Percentiles rank a stretch among this genome's conserved stretches.
These are phyloP conservation scores for Trissolcus japonicus DNA, from an alignment of 2,888 invertebrate genomes.

Conservation along the genomic window DNA sequence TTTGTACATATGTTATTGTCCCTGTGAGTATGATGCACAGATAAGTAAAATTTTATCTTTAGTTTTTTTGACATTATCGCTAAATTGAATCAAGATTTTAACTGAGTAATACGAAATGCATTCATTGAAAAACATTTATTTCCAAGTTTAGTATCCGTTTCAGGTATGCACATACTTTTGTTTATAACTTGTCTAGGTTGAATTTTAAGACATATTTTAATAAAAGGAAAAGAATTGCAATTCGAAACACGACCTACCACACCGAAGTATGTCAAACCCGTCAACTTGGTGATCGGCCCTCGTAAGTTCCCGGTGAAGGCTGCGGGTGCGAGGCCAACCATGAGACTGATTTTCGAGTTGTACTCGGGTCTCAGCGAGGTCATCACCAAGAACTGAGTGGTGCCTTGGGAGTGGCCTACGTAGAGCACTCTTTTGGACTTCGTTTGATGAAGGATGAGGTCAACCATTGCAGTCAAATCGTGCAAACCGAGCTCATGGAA, in stretches of 20 bases:
- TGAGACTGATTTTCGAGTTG: constrained; percentile 69
- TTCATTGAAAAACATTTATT: not conserved
- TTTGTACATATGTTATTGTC: too few relatives aligned
- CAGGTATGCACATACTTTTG: not conserved
- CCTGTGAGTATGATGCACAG: too few relatives aligned
- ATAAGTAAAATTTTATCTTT: too few relatives aligned
- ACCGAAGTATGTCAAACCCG: constrained; percentile 71
- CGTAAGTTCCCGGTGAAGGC: constrained; percentile 71
- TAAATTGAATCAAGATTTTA: not conserved
- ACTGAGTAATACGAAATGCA: not conserved
- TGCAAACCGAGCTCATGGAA: constrained; percentile 77
- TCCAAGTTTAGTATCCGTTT: constrained; percentile 5
- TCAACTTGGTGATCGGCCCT: constrained; percentile 70
- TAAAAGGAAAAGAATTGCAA: constrained; percentile 18
- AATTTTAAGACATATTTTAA: not conserved
- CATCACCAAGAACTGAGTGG: constrained; percentile 74
- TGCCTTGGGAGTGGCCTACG: constrained; percentile 80
- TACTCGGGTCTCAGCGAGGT: constrained; percentile 71
- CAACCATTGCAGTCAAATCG: constrained; percentile 79
- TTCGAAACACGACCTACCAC: constrained; percentile 67
- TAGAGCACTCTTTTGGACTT: constrained; percentile 76
- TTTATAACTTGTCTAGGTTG: not conserved
- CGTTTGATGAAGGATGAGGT: constrained; percentile 76
- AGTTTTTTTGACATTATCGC: too few relatives aligned
- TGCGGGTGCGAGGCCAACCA: constrained; percentile 72